These are phyloP conservation scores for Stictocephala bisonia DNA, from an alignment of 2,888 invertebrate species.

Conservation along the genomic window DNA sequence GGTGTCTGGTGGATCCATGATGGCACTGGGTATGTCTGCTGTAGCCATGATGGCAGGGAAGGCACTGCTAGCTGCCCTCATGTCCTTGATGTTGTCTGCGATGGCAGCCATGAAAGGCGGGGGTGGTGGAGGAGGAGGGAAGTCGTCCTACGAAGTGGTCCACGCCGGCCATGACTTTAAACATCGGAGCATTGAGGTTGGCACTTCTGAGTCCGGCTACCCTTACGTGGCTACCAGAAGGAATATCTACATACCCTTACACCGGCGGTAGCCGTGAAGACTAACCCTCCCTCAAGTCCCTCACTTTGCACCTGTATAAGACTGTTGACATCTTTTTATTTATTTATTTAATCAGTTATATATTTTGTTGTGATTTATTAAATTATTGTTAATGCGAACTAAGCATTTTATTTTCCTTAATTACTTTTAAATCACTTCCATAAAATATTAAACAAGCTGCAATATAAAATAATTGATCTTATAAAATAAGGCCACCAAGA, in stretches of 20 bases:
- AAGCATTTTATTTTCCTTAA: too few species aligned
- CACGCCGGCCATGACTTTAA: conserved; percentile 13
- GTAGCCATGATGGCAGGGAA: conserved; percentile 55
- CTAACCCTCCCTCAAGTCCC: too few species aligned
- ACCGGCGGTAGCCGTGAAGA: background rate
- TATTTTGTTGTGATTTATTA: too few species aligned
- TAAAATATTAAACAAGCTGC: too few species aligned
- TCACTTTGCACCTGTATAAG: too few species aligned
- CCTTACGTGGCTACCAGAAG: background rate
- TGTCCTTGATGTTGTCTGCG: conserved; percentile 54
- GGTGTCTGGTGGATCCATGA: conserved; percentile 55
- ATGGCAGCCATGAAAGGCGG: conserved; percentile 51
- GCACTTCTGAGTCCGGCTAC: conserved; percentile 1
- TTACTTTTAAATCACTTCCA: too few species aligned
- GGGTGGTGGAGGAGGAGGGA: conserved; percentile 63
- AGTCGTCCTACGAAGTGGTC: conserved; percentile 81
- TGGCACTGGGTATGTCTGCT: conserved; percentile 54
- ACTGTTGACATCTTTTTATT: too few species aligned
- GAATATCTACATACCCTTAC: conserved; percentile 8
- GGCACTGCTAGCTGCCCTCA: conserved; percentile 54
- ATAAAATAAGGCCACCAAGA: too few species aligned
- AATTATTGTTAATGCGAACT: too few species aligned
- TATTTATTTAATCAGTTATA: too few species aligned
- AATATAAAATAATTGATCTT: too few species aligned
- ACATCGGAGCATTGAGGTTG: conserved; percentile 29